Evolutionary conservation across 2,797 vertebrate genomes (phyloP).

Genomic region (Simalia tracyae): DNA sequence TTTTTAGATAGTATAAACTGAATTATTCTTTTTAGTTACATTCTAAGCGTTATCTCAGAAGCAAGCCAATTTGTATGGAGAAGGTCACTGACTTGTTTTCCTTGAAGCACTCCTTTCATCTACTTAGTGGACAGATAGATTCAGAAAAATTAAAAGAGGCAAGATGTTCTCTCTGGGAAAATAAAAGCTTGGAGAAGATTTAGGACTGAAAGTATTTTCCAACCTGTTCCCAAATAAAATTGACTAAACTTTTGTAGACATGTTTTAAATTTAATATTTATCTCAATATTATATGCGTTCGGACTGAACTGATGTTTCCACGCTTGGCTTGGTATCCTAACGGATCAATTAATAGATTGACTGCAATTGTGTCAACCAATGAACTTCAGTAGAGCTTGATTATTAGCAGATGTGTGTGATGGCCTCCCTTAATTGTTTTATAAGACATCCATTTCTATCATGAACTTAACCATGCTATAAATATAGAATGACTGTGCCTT

Average conservation of each 20-base stretch:
- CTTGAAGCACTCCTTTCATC: constrained; percentile 34
- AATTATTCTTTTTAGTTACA: constrained; percentile 36
- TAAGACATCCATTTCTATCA: not conserved
- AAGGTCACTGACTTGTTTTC: constrained; percentile 23
- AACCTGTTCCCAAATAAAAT: not conserved
- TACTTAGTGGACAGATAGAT: constrained; percentile 10
- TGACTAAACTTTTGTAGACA: constrained; percentile 8
- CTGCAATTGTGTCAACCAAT: not conserved
- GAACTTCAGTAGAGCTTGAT: not conserved
- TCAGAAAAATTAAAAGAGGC: constrained; percentile 20
- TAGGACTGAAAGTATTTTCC: constrained; percentile 12
- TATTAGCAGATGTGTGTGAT: not conserved
- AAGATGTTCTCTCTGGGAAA: constrained; percentile 17
- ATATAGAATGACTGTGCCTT: not conserved
- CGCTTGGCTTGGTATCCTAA: not conserved
- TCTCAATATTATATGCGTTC: constrained; percentile 12
- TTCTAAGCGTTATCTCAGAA: constrained; percentile 32
- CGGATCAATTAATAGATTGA: not conserved
- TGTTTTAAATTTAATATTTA: constrained; percentile 28
- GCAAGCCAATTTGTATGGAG: constrained; percentile 19
- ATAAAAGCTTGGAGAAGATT: not conserved
- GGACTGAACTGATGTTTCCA: constrained; percentile 3
- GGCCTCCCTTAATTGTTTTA: not conserved
- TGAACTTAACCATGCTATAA: not conserved
- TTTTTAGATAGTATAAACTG: constrained; percentile 39